Percentiles rank a stretch among this genome's conserved stretches.
These are phyloP conservation scores for Triops cancriformis DNA, from an alignment of 1,140 invertebrate species.

Conservation along the genomic window DNA sequence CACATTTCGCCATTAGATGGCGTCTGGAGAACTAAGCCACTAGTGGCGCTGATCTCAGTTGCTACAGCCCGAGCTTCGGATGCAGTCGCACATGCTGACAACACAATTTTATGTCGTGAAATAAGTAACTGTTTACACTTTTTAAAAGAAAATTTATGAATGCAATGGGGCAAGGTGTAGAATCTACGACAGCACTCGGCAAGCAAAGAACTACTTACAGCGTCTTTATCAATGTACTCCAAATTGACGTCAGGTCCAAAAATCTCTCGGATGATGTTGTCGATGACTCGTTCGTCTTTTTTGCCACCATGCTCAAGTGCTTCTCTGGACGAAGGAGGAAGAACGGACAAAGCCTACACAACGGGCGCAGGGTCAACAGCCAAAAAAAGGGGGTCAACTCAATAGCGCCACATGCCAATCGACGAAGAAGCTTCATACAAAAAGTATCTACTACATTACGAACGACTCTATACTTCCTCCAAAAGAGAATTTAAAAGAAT, in stretches of 20 bases:
- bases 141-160: too few relatives aligned
- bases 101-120: too few relatives aligned
- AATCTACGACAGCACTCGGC: background rate
- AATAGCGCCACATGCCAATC: background rate
- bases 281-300: slow-evolving; percentile 35
- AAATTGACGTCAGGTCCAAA: slow-evolving; percentile 36
- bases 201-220: slow-evolving; percentile 33
- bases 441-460: too few relatives aligned
- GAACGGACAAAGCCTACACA: slow-evolving; percentile 9
- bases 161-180: too few relatives aligned
- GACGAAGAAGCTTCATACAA: background rate
- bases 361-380: background rate
- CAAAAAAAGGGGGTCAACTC: background rate
- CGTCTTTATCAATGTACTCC: slow-evolving; percentile 37
- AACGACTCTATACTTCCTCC: too few relatives aligned
- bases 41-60: too few relatives aligned
- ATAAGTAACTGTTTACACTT: too few relatives aligned
- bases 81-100: too few relatives aligned
- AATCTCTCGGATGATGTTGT: slow-evolving; percentile 37
- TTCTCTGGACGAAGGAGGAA: slow-evolving; percentile 29
- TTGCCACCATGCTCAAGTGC: slow-evolving; percentile 27
- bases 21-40: too few relatives aligned
- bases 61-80: too few relatives aligned
- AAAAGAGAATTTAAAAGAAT: too few relatives aligned
- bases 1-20: too few relatives aligned